phyloP scores from a whole-genome alignment of 2,113 vertebrate species.

The Dicentrarchus labrax region DNA sequence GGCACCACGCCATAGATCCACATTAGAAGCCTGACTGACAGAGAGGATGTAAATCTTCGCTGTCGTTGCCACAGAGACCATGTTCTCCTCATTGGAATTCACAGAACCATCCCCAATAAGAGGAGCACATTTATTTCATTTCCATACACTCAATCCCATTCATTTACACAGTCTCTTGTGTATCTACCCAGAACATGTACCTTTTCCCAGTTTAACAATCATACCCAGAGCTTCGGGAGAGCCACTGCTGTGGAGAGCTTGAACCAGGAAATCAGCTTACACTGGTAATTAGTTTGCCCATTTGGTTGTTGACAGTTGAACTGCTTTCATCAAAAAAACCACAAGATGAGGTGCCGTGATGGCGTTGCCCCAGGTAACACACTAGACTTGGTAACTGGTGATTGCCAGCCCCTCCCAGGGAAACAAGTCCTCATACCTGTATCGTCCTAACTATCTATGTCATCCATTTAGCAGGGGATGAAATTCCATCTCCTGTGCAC shows the following conservation, averaged over 20 bases:
- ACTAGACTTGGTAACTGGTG: conserved; percentile 26
- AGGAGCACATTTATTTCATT: conserved; percentile 77
- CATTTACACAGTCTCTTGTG: conserved; percentile 69
- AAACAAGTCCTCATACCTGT: conserved; percentile 58
- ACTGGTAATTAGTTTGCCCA: conserved; percentile 77
- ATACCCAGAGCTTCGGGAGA: conserved; percentile 55
- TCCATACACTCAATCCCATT: conserved; percentile 71
- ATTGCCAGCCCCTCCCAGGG: conserved; percentile 45
- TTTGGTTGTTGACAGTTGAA: conserved; percentile 75
- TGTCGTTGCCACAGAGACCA: conserved; percentile 55
- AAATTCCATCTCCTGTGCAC: conserved; percentile 75
- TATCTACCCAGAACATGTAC: conserved; percentile 70
- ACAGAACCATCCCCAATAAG: conserved; percentile 60
- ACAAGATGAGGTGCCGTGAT: conserved; percentile 31
- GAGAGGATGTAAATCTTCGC: conserved; percentile 55
- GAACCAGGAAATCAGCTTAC: conserved; percentile 80
- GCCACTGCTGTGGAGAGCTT: conserved; percentile 51
- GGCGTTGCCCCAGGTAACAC: conserved; percentile 31
- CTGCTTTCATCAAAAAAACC: conserved; percentile 77
- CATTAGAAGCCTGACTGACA: conserved; percentile 62
- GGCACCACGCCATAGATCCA: conserved; percentile 55
- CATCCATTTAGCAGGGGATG: conserved; percentile 73
- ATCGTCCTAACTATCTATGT: conserved; percentile 71
- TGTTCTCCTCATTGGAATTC: conserved; percentile 69
- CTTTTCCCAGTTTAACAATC: conserved; percentile 79